Conservation (phyloP, 1,140 invertebrate species). For the Neodiprion pinetum region DNA sequence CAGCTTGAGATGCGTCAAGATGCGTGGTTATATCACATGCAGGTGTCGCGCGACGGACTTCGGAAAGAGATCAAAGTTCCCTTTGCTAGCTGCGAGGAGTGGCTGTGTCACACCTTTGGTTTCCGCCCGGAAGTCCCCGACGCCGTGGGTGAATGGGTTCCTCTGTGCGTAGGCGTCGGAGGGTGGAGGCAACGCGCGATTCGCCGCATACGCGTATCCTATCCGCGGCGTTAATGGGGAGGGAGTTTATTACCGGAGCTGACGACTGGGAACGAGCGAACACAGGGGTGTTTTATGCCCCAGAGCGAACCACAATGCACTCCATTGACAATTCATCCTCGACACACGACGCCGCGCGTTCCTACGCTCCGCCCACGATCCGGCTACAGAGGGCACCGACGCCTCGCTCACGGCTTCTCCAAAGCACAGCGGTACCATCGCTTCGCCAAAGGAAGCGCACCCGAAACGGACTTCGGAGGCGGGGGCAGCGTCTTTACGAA, state of each 20-base stretch:
- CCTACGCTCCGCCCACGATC: slow-evolving; percentile 58
- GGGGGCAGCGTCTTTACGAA: too few species aligned
- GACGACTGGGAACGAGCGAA: neutral
- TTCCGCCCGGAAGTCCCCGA: slow-evolving; percentile 39
- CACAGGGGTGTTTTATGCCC: slow-evolving; percentile 31
- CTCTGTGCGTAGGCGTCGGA: slow-evolving; percentile 16
- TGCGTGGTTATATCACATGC: neutral
- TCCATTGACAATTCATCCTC: slow-evolving; percentile 59
- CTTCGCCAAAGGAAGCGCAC: too few species aligned
- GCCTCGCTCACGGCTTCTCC: neutral
- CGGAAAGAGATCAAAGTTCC: slow-evolving; percentile 7
- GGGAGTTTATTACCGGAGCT: neutral
- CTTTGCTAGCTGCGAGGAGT: too few species aligned
- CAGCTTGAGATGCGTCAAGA: too few species aligned
- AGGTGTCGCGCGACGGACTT: slow-evolving; percentile 13
- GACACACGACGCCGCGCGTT: slow-evolving; percentile 55
- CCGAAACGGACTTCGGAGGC: too few species aligned
- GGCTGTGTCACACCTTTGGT: slow-evolving; percentile 19
- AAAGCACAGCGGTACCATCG: neutral
- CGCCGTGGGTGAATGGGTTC: slow-evolving; percentile 24
- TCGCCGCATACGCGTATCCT: neutral
- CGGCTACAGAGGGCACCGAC: slow-evolving; percentile 54
- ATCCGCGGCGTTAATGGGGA: slow-evolving; percentile 1
- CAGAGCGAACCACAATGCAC: slow-evolving; percentile 47
- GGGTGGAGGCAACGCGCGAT: neutral